These are phyloP conservation scores for Germaria angustata DNA, from an alignment of 2,888 invertebrate species.

Conservation along the genomic window DNA sequence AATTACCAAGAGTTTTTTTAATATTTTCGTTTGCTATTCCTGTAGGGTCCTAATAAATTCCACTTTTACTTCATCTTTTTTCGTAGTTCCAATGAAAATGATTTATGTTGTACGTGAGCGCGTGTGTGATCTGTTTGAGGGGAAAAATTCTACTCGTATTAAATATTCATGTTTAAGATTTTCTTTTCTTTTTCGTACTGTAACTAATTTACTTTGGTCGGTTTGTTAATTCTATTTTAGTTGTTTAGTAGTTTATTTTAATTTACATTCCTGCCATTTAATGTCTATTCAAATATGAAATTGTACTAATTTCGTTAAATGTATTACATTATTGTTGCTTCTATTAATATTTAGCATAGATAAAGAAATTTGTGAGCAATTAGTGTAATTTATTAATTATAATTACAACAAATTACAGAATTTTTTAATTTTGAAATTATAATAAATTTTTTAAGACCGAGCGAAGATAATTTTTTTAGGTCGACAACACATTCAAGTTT, in stretches of 20 bases:
- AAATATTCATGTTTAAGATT: conserved; percentile 14
- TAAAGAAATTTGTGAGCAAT: neutral
- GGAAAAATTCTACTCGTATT: neutral
- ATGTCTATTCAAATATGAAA: conserved; percentile 42
- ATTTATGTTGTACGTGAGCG: neutral
- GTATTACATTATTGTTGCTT: neutral
- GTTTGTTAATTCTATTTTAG: conserved; percentile 31
- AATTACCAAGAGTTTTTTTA: too few relatives aligned
- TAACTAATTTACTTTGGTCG: conserved; percentile 37
- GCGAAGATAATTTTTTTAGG: too few relatives aligned
- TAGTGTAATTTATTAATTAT: conserved; percentile 34
- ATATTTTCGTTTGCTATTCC: too few relatives aligned
- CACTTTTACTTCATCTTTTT: neutral
- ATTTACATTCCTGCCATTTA: conserved; percentile 59
- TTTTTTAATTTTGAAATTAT: neutral
- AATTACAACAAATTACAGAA: neutral
- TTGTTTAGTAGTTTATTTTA: conserved; percentile 47
- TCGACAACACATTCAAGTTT: too few relatives aligned
- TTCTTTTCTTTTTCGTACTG: neutral
- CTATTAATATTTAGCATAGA: neutral
- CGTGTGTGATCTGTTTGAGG: neutral
- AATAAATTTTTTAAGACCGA: neutral
- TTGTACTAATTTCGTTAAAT: conserved; percentile 51
- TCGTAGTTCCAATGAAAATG: neutral
- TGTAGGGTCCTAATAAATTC: neutral